Base-by-base conservation (phyloP, 2,888 invertebrate species). In the Heliconius cydno region DNA sequence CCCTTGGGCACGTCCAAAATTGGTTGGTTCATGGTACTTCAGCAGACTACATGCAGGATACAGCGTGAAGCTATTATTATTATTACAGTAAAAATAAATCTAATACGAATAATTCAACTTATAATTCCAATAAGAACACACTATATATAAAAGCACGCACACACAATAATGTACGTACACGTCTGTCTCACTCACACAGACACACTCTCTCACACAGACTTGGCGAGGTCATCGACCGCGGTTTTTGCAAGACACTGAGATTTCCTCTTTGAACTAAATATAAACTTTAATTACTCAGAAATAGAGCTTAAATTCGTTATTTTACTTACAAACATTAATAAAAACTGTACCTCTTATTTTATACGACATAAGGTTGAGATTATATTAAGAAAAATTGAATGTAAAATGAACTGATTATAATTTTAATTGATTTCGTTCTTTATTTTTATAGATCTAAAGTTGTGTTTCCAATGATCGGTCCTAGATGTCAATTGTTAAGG, bases 231-330 rank as follows among this genome's bases (percentile, higher is more conserved):
- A 85, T 83, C 86, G 90, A 89, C 90, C 89, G 84, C 85, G 84
- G 85, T 88, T 89, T 90, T 89, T 89, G 89, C 89, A 87, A 87
- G 83, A 83, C 85, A 84, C 85, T 78, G 85, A 86, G 85, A 86
- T 87, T 87, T 76, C 38, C 28, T 57, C 34, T 52, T 60, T 28
- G 25, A 30, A 75, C 7, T 28, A 22, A 41, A 66, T 73, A 34
- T 79, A 28, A 77, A 19, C 73, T 78, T 80, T 81, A 79, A 28
- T 5, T 0, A 7, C 0, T 57, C 25, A 1, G 65, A 10, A 6
- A 65, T 77, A 82, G 74, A 72, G 79, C 30, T 77, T 75, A 80
- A 76, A 79, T 60, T 63, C 15, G 52, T 66, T 28, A 41, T 30
- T 30, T 13, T 30, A 52, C 5, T 0, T 13, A 30, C 6, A 65